Conservation (phyloP, 2,113 vertebrate species). For the Sinocyclocheilus grahami region DNA sequence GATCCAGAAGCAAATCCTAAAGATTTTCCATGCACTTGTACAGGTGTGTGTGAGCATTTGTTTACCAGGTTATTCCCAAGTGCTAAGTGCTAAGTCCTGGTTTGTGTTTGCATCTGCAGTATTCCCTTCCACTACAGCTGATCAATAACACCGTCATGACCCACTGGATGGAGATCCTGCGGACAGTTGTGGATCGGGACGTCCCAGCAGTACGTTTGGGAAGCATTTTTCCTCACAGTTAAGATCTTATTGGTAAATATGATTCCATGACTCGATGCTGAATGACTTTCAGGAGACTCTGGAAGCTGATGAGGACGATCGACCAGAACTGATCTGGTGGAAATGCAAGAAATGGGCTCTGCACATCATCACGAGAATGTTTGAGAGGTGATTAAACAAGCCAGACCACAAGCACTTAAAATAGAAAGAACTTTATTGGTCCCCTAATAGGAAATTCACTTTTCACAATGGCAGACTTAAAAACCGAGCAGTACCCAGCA, state of each 20-base stretch:
- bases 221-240: neutral
- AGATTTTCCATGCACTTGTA: slow-evolving; percentile 95
- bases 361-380: slow-evolving; percentile 89
- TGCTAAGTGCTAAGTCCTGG: neutral
- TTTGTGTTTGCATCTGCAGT: slow-evolving; percentile 73
- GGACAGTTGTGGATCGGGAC: slow-evolving; percentile 86
- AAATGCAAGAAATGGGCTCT: slow-evolving; percentile 99
- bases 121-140: slow-evolving; percentile 89
- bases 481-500: neutral
- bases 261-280: neutral
- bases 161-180: slow-evolving; percentile 96
- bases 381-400: slow-evolving; percentile 83
- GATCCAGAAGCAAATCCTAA: slow-evolving; percentile 97
- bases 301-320: slow-evolving; percentile 94
- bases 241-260: neutral
- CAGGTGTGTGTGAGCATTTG: slow-evolving; percentile 77
- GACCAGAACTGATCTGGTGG: slow-evolving; percentile 95
- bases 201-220: slow-evolving; percentile 84
- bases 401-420: neutral
- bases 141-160: slow-evolving; percentile 93
- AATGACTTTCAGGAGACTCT: slow-evolving; percentile 83
- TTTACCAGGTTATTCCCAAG: neutral
- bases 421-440: neutral
- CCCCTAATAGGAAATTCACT: neutral
- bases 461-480: neutral